phyloP scores from a whole-genome alignment of 2,888 invertebrate genomes.

The Spicauda simplicius region DNA sequence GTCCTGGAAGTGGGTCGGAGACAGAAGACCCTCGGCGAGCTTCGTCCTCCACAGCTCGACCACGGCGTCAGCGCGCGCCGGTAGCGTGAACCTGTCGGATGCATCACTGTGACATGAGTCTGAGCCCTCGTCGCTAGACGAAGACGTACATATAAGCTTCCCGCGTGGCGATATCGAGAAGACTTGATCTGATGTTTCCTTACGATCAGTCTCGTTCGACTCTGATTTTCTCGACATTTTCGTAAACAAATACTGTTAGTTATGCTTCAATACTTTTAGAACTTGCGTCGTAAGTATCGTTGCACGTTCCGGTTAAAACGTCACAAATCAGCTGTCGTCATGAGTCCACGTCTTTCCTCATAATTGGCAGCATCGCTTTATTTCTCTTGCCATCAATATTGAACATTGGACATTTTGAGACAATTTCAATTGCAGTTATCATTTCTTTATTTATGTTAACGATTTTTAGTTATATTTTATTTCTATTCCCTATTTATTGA shows the following conservation, averaged over 20 bases:
- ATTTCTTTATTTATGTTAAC: background rate
- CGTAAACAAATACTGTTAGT: too few relatives aligned
- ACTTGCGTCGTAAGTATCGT: background rate
- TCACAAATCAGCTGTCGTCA: background rate
- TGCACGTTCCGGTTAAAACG: conserved; percentile 1
- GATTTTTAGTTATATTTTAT: background rate
- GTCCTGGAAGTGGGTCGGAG: conserved; percentile 87
- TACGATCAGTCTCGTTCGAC: conserved; percentile 8
- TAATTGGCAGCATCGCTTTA: conserved; percentile 12
- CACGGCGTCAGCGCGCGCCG: conserved; percentile 71
- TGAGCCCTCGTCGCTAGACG: conserved; percentile 11
- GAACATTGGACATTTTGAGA: background rate
- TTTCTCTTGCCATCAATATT: conserved; percentile 7
- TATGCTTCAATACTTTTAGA: too few relatives aligned
- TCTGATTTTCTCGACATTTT: conserved; percentile 19
- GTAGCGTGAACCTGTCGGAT: conserved; percentile 66
- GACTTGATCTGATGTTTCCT: conserved; percentile 13
- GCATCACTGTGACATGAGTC: conserved; percentile 13
- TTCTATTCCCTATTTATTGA: too few relatives aligned
- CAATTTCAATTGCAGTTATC: background rate
- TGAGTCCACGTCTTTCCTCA: background rate
- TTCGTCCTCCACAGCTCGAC: conserved; percentile 85
- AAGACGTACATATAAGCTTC: conserved; percentile 19
- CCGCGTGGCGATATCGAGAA: conserved; percentile 26
- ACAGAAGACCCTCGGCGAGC: conserved; percentile 85